Evolutionary conservation across 2,888 invertebrate genomes (phyloP).

Genomic region (Eupeodes latifasciatus): DNA sequence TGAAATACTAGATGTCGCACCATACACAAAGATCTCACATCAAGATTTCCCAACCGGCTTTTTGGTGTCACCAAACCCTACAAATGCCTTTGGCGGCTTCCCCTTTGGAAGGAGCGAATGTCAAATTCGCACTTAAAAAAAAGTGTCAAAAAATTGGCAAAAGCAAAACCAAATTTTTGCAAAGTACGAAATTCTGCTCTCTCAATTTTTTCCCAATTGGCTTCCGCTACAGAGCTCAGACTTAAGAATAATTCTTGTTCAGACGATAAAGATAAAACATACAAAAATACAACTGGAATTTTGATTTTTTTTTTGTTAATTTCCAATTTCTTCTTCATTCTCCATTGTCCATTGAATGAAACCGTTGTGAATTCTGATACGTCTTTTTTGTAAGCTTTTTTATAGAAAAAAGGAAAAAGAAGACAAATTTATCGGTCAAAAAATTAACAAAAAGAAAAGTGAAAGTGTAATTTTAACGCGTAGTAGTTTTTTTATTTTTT

Average conservation of each 20-base stretch:
- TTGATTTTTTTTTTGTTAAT: neutral
- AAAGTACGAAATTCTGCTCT: constrained; percentile 10
- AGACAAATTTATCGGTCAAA: neutral
- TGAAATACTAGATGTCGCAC: constrained; percentile 43
- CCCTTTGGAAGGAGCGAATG: neutral
- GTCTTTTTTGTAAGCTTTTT: constrained; percentile 15
- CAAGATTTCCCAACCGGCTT: constrained; percentile 58
- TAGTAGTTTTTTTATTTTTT: constrained; percentile 14
- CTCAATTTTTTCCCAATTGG: constrained; percentile 28
- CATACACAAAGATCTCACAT: neutral
- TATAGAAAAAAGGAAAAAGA: neutral
- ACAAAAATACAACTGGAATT: constrained; percentile 26
- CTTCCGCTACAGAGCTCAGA: neutral
- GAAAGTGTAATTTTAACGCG: constrained; percentile 3
- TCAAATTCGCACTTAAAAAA: constrained; percentile 39
- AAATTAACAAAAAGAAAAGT: neutral
- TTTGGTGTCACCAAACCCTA: constrained; percentile 19
- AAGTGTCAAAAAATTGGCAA: constrained; percentile 51
- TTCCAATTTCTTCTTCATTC: neutral
- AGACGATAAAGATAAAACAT: neutral
- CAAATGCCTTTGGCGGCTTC: constrained; percentile 48
- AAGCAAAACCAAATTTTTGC: constrained; percentile 16
- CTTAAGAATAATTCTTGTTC: too few relatives aligned
- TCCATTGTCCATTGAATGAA: constrained; percentile 3
- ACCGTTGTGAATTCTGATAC: neutral